Evolutionary conservation across 2,113 vertebrate genomes (phyloP).

Genomic region (Calcarius ornatus): DNA sequence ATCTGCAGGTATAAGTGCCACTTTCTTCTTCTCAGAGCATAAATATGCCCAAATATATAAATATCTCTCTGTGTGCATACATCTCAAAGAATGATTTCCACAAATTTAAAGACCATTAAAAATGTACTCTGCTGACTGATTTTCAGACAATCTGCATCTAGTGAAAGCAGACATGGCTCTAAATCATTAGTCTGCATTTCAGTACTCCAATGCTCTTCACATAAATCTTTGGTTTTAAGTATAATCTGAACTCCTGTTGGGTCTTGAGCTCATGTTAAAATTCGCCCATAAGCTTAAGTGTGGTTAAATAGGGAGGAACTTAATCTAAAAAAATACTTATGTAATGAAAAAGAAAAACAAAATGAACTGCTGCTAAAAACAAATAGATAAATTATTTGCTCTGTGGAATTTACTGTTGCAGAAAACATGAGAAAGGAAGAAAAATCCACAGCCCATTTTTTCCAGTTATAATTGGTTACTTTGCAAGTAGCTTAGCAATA

Average conservation of each 20-base stretch:
- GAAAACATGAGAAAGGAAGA: not conserved
- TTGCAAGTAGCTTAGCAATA: not conserved
- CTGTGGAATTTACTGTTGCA: not conserved
- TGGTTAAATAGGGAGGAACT: not conserved
- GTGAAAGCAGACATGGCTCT: not conserved
- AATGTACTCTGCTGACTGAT: not conserved
- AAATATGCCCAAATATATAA: not conserved
- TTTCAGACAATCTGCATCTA: not conserved
- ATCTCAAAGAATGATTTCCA: not conserved
- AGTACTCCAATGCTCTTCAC: not conserved
- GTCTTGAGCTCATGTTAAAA: not conserved
- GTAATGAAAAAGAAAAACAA: not conserved
- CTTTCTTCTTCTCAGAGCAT: not conserved
- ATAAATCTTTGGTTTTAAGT: not conserved
- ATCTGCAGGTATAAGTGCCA: not conserved
- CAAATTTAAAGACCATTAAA: not conserved
- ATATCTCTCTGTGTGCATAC: rapidly evolving
- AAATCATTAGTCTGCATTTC: not conserved
- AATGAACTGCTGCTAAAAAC: not conserved
- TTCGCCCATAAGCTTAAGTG: not conserved
- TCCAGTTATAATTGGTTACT: not conserved
- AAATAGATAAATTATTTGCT: not conserved
- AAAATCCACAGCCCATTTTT: not conserved
- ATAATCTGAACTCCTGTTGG: not conserved
- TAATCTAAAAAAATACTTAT: not conserved